phyloP scores from a whole-genome alignment of 2,888 invertebrate species.

The Phasia obesa region DNA sequence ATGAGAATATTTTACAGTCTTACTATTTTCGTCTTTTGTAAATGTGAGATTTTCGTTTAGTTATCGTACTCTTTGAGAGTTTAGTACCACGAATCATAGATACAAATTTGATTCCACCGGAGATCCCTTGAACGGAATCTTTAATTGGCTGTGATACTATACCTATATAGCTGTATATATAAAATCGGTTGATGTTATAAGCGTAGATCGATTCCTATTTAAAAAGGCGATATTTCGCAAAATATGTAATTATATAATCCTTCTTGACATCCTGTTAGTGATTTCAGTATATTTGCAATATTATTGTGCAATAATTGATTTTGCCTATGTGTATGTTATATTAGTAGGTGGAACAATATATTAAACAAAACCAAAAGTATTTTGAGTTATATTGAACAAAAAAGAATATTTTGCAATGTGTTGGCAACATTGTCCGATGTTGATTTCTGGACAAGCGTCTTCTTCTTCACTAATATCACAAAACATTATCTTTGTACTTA shows the following conservation, averaged over 20 bases:
- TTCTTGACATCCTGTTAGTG: slow-evolving; percentile 64
- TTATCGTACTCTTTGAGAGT: slow-evolving; percentile 73
- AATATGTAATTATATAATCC: slow-evolving; percentile 77
- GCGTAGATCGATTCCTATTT: slow-evolving; percentile 76
- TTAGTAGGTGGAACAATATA: too few species aligned
- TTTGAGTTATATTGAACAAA: too few species aligned
- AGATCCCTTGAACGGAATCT: slow-evolving; percentile 77
- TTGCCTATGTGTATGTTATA: too few species aligned
- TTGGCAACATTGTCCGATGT: too few species aligned
- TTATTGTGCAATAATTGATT: too few species aligned
- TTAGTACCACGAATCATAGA: slow-evolving; percentile 78
- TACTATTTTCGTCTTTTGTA: slow-evolving; percentile 60
- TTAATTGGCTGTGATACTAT: slow-evolving; percentile 73
- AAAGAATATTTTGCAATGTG: too few species aligned
- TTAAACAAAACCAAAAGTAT: too few species aligned
- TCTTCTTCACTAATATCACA: too few species aligned
- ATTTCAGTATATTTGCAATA: too few species aligned
- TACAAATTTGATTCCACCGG: slow-evolving; percentile 78
- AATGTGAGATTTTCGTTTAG: slow-evolving; percentile 73
- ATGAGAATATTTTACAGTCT: slow-evolving; percentile 71
- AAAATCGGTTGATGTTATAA: slow-evolving; percentile 76
- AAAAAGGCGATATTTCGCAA: slow-evolving; percentile 81
- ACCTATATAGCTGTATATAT: slow-evolving; percentile 73
- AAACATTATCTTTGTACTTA: too few species aligned
- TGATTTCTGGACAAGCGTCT: too few species aligned